Conservation (phyloP, 2,888 invertebrate genomes). For the Watsonalla cultraria region DNA sequence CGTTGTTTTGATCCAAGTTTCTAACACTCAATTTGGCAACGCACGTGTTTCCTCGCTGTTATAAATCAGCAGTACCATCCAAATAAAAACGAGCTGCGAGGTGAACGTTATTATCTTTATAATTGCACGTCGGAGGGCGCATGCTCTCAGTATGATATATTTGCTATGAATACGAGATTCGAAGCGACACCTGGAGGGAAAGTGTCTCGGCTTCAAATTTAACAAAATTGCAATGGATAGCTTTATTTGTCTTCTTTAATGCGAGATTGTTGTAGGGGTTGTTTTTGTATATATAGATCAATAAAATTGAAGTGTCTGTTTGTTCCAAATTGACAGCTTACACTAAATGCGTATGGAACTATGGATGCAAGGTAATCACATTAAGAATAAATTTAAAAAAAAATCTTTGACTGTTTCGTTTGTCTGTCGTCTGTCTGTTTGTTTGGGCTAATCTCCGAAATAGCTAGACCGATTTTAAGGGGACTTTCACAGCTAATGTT, state of each 20-base stretch:
- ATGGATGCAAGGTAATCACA: too few relatives aligned
- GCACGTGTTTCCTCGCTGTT: slow-evolving; percentile 34
- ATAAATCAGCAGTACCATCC: slow-evolving; percentile 69
- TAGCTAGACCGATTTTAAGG: too few relatives aligned
- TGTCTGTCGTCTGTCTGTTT: too few relatives aligned
- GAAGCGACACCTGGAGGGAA: slow-evolving; percentile 67
- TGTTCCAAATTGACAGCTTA: too few relatives aligned
- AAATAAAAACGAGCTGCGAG: slow-evolving; percentile 71
- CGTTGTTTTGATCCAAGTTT: slow-evolving; percentile 4
- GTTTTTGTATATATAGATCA: too few relatives aligned
- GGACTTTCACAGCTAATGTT: too few relatives aligned
- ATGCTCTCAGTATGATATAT: slow-evolving; percentile 62
- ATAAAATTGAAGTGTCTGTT: too few relatives aligned
- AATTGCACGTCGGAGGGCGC: slow-evolving; percentile 74
- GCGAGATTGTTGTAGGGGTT: too few relatives aligned
- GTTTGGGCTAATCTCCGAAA: too few relatives aligned
- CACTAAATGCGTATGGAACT: too few relatives aligned
- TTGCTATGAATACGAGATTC: slow-evolving; percentile 75
- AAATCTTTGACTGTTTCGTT: too few relatives aligned
- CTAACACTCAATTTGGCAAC: slow-evolving; percentile 8
- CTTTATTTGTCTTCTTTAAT: not conserved
- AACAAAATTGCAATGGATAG: slow-evolving; percentile 24
- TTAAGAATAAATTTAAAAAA: too few relatives aligned
- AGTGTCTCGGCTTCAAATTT: slow-evolving; percentile 40
- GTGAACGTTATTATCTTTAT: slow-evolving; percentile 78